Percentiles rank a stretch among this genome's conserved stretches.
Evolutionary conservation across 2,113 vertebrate genomes (phyloP).

Genomic region (Neodon shergylaensis): DNA sequence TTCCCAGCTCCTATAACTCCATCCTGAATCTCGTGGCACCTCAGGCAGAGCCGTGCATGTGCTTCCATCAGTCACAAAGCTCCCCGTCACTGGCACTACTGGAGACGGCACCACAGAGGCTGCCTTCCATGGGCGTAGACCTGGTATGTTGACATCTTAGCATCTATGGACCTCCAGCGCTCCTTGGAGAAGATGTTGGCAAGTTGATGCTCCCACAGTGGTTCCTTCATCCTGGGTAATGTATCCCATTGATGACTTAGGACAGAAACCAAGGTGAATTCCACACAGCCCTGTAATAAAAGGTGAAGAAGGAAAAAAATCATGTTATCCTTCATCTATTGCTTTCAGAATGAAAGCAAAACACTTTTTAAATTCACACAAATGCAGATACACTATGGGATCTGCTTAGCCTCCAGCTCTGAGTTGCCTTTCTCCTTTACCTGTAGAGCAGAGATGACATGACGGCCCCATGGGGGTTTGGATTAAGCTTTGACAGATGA

Average conservation of each 20-base stretch:
- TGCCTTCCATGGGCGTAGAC: neutral
- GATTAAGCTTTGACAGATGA: neutral
- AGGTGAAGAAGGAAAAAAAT: neutral
- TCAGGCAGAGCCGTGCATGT: fast-evolving
- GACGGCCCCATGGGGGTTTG: neutral
- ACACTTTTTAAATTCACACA: neutral
- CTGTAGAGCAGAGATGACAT: neutral
- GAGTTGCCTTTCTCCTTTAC: neutral
- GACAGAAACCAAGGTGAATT: neutral
- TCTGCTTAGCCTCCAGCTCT: neutral
- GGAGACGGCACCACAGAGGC: neutral
- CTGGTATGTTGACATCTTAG: neutral
- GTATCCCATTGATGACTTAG: neutral
- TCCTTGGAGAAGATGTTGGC: neutral
- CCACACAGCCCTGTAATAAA: neutral
- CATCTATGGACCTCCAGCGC: neutral
- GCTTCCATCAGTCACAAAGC: neutral
- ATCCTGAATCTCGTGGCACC: fast-evolving
- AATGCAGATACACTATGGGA: neutral
- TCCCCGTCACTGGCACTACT: neutral
- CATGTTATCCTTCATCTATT: neutral
- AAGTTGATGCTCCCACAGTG: neutral
- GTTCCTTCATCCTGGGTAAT: neutral
- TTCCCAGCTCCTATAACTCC: neutral
- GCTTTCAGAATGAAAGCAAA: slow-evolving; percentile 6